phyloP scores from a whole-genome alignment of 2,888 invertebrate species.

The Netelia melanura region DNA sequence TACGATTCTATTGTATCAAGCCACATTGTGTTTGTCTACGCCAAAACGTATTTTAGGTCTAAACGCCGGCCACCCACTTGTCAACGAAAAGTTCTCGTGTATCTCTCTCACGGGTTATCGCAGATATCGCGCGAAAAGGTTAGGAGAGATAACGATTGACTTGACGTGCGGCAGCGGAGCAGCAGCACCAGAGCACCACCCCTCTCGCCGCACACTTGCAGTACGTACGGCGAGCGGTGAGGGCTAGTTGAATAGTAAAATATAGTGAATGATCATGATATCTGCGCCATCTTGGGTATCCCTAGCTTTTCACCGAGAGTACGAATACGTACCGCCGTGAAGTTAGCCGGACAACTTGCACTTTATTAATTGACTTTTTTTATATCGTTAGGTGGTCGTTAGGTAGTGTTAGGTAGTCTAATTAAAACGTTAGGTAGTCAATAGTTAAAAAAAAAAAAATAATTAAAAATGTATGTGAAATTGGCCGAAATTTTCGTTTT shows the following conservation, averaged over 20 bases:
- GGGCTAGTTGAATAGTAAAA: neutral
- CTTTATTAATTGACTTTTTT: too few species aligned
- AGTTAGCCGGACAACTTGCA: too few species aligned
- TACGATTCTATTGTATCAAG: conserved; percentile 59
- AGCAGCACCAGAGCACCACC: conserved; percentile 45
- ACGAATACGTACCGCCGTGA: too few species aligned
- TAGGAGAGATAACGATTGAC: conserved; percentile 83
- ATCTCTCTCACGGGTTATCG: conserved; percentile 57
- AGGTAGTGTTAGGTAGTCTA: too few species aligned
- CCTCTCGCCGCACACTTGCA: neutral
- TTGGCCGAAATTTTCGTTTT: too few species aligned
- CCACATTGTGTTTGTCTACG: conserved; percentile 59
- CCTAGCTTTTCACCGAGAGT: too few species aligned
- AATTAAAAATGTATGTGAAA: too few species aligned
- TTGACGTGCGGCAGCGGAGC: conserved; percentile 74
- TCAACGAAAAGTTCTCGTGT: conserved; percentile 53
- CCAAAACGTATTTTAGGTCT: neutral
- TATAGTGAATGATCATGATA: too few species aligned
- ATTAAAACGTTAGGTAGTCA: too few species aligned
- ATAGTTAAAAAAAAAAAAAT: too few species aligned
- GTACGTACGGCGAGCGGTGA: neutral
- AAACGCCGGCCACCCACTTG: conserved; percentile 44
- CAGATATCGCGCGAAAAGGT: conserved; percentile 78
- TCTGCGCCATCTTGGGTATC: too few species aligned
- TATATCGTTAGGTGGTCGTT: too few species aligned